Evolutionary conservation across 2,797 vertebrate genomes (phyloP).

Genomic region (Myotis findleyi): DNA sequence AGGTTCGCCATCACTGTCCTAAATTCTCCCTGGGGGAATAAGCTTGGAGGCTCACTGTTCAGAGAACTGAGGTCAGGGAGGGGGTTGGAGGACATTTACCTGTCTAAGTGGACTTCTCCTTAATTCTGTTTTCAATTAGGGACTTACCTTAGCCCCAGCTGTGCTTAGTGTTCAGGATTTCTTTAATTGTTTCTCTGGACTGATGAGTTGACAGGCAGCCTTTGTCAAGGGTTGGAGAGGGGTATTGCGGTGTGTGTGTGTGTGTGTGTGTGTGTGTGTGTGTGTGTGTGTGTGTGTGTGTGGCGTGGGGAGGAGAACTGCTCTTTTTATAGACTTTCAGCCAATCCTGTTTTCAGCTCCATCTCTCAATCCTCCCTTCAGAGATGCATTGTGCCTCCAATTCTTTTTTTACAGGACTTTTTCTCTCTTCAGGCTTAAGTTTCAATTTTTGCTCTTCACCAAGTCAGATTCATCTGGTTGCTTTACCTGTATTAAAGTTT

Average conservation of each 20-base stretch:
- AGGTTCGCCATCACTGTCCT: not conserved
- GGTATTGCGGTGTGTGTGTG: not conserved
- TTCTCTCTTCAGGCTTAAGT: slow-evolving; percentile 14
- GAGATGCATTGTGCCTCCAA: not conserved
- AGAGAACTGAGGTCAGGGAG: not conserved
- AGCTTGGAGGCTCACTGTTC: not conserved
- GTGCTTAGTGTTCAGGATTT: not conserved
- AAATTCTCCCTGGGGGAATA: not conserved
- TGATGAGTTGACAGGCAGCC: not conserved
- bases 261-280: too few species aligned
- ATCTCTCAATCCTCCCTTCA: not conserved
- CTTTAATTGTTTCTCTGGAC: not conserved
- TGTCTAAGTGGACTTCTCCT: not conserved
- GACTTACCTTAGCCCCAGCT: not conserved
- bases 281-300: not conserved
- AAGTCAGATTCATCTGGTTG: slow-evolving; percentile 33
- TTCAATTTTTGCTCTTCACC: slow-evolving; percentile 28
- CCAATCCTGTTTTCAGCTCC: not conserved
- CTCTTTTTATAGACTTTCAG: slow-evolving; percentile 10
- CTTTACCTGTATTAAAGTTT: slow-evolving; percentile 36
- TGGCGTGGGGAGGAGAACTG: not conserved
- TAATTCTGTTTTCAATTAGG: slow-evolving; percentile 29
- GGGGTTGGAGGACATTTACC: not conserved
- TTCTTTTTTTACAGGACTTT: slow-evolving; percentile 32
- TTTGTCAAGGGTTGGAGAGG: not conserved